These are phyloP conservation scores for Callochromis pleurospilus DNA, from an alignment of 2,113 vertebrate genomes.

Conservation along the genomic window DNA sequence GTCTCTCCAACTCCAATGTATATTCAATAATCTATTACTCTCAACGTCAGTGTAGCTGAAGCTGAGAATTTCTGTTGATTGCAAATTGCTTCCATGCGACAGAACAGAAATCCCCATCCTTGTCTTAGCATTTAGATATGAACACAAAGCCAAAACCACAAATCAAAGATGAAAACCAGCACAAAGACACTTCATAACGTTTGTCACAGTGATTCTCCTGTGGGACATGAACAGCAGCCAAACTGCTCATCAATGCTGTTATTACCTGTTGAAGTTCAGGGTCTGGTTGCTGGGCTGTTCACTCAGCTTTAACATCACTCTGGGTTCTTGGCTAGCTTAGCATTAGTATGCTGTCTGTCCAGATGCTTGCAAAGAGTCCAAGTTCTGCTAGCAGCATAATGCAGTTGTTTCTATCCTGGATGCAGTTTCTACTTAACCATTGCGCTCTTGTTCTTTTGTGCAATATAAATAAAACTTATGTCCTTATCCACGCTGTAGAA, in stretches of 20 bases:
- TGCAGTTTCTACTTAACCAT: background rate
- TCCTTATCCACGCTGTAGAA: background rate
- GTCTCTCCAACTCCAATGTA: background rate
- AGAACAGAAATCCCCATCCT: background rate
- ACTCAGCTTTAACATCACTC: background rate
- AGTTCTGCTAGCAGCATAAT: background rate
- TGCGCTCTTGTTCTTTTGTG: background rate
- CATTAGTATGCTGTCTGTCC: background rate
- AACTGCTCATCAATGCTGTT: background rate
- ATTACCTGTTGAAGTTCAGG: background rate
- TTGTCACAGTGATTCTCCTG: background rate
- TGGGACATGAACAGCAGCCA: background rate
- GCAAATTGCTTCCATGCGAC: background rate
- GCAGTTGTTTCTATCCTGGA: background rate
- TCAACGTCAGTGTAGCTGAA: background rate
- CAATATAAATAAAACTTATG: background rate
- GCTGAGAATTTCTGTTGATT: background rate
- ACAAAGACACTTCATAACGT: background rate
- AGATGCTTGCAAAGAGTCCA: background rate
- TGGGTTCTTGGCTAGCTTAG: background rate
- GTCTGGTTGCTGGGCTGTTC: background rate
- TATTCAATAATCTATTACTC: background rate
- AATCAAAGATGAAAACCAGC: background rate
- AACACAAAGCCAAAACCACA: background rate
- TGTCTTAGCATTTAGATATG: background rate